Evolutionary conservation across 2,888 invertebrate genomes (phyloP).

Genomic region (Osedax frankpressi): DNA sequence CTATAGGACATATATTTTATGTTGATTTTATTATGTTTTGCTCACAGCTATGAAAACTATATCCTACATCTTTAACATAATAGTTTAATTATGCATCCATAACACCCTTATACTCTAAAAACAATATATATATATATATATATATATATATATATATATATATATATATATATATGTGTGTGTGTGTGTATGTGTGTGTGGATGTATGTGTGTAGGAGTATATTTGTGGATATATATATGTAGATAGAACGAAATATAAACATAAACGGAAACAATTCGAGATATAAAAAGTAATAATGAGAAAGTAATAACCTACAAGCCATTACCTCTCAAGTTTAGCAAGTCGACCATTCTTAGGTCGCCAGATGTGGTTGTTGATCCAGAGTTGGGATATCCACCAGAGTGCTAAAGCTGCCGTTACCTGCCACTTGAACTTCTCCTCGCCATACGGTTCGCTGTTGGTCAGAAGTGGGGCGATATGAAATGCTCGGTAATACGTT

Average conservation of each 20-base stretch:
- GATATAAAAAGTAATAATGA: background rate
- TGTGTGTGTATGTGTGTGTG: background rate
- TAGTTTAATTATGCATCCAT: too few relatives aligned
- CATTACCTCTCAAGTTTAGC: slow-evolving; percentile 27
- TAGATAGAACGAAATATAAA: background rate
- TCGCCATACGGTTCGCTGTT: slow-evolving; percentile 23
- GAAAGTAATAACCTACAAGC: background rate
- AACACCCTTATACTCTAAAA: too few relatives aligned
- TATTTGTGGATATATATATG: background rate
- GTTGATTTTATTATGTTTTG: too few relatives aligned
- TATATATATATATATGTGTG: background rate
- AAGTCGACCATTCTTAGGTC: slow-evolving; percentile 26
- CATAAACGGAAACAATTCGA: too few relatives aligned
- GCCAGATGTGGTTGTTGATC: slow-evolving; percentile 29
- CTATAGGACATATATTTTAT: too few relatives aligned
- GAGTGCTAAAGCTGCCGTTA: slow-evolving; percentile 27
- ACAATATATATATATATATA: too few relatives aligned
- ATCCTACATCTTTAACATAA: too few relatives aligned
- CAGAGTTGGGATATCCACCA: slow-evolving; percentile 30
- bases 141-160: slow-evolving; percentile 7
- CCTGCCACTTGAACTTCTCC: slow-evolving; percentile 27
- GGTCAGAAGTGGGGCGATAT: background rate
- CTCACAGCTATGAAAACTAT: too few relatives aligned
- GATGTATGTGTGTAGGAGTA: background rate
- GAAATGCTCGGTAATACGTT: background rate